Conservation (phyloP, 1,140 invertebrate species). For the Drosophila leontia region DNA sequence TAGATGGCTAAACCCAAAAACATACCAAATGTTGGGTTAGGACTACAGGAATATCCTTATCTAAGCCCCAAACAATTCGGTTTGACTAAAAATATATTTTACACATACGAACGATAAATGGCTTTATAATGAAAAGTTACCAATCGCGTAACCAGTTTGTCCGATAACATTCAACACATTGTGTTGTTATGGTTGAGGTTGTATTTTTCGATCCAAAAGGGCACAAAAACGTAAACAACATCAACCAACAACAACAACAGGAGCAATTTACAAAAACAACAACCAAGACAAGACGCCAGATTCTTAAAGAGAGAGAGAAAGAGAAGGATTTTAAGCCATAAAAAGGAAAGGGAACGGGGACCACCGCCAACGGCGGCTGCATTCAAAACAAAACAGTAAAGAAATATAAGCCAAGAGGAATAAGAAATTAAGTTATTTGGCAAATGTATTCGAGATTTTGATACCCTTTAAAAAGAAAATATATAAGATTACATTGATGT, state of each 20-base stretch:
- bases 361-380: constrained; percentile 64
- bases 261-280: constrained; percentile 32
- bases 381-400: constrained; percentile 63
- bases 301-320: background rate
- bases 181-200: constrained; percentile 20
- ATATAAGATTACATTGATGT: background rate
- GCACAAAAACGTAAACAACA: constrained; percentile 75
- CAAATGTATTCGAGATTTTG: background rate
- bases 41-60: constrained; percentile 2
- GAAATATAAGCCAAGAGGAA: constrained; percentile 15
- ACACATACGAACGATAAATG: constrained; percentile 21
- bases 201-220: constrained; percentile 46
- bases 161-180: constrained; percentile 50
- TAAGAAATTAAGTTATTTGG: constrained; percentile 9
- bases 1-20: too few relatives aligned
- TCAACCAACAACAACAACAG: constrained; percentile 44
- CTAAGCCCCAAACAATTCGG: background rate
- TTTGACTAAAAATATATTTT: constrained; percentile 3
- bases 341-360: constrained; percentile 12
- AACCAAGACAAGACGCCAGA: constrained; percentile 23
- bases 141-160: constrained; percentile 45
- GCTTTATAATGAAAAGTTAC: constrained; percentile 36
- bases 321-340: constrained; percentile 6
- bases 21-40: constrained; percentile 14
- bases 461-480: background rate